A percentile compares a stretch with the other conserved stretches of the same genome.
phyloP scores from a whole-genome alignment of 2,113 vertebrate genomes.

The Alosa alosa region DNA sequence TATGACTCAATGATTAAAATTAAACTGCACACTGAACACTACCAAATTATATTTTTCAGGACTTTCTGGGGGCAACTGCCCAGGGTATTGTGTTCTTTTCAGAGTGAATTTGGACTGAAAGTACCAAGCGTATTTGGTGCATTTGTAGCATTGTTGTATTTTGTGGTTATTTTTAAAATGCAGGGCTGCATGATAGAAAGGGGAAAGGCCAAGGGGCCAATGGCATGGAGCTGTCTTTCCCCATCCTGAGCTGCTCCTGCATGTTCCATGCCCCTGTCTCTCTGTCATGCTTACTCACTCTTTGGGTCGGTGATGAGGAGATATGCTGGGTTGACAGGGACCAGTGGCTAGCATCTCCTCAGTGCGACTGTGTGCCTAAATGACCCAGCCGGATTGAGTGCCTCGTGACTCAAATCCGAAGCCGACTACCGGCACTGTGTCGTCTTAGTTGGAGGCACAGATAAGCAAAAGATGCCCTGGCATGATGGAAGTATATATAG shows the following conservation, averaged over 20 bases:
- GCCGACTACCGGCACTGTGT: background rate
- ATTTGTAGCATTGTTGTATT: background rate
- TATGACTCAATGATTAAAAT: slow-evolving; percentile 27
- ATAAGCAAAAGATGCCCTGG: background rate
- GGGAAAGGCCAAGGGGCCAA: background rate
- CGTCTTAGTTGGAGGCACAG: background rate
- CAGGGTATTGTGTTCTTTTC: background rate
- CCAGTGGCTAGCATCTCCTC: background rate
- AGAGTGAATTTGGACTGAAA: background rate
- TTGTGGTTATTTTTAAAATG: background rate
- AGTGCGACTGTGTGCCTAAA: background rate
- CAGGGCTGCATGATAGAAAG: background rate
- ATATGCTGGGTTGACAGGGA: background rate
- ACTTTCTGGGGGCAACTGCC: background rate
- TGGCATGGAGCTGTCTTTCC: background rate
- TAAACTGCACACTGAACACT: slow-evolving; percentile 31
- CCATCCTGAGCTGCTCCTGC: background rate
- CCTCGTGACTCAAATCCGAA: background rate
- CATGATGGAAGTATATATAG: background rate
- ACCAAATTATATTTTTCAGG: background rate
- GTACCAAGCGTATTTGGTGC: background rate
- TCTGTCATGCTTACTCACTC: background rate
- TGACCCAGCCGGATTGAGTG: background rate
- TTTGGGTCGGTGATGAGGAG: background rate
- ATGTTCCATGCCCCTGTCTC: background rate